Base-by-base conservation (phyloP, 2,888 invertebrate species). In the Leptinotarsa peninsularis region DNA sequence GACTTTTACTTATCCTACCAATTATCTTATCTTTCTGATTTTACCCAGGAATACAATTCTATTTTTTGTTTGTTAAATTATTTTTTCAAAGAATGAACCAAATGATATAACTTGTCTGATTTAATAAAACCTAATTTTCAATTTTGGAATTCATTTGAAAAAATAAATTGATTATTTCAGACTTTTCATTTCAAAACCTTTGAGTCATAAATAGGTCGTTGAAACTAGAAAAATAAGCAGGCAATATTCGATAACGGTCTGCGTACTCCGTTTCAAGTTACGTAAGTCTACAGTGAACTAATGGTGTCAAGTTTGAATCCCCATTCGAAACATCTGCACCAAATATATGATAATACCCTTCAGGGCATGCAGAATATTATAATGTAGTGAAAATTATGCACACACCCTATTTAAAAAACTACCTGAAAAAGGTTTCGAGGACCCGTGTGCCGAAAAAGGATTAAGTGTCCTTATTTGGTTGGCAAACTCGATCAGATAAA, bases 401-500 rank as follows among this genome's bases (percentile, higher is more conserved):
- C 76, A 72, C 67, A 75, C 73, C 74, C 76, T 67, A 63, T 75
- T 78, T 66, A 77, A 79, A 78, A 78, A 75, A 74, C 79, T 79
- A 79, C 79, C 79, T 79, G 79, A 71, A 76, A 79, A 78, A 78
- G 78, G 78, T 79, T 73, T 73, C 71, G 68, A 63, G 74, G 73
- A 71, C 76, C 79, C 71, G 69, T 67, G 68, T 67, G 73, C 76
- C 63, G 71, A 76, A 81, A 81, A 82, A 81, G 82, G 82, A 82
- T 82, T 82, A 82, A 79, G 81, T 80, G 76, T 81, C 81, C 80
- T 77, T 77, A 82, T 83, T 82, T 82, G 78, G 78, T 79, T 77
- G 80, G 76, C 82, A 78, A 79, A 80, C 79, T 78, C 79, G 82
- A 83, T 83, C 83, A 83, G 84, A 83, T 83, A 79, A 83, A 76